Conservation (phyloP, 2,888 invertebrate genomes). For the Idaea straminata region DNA sequence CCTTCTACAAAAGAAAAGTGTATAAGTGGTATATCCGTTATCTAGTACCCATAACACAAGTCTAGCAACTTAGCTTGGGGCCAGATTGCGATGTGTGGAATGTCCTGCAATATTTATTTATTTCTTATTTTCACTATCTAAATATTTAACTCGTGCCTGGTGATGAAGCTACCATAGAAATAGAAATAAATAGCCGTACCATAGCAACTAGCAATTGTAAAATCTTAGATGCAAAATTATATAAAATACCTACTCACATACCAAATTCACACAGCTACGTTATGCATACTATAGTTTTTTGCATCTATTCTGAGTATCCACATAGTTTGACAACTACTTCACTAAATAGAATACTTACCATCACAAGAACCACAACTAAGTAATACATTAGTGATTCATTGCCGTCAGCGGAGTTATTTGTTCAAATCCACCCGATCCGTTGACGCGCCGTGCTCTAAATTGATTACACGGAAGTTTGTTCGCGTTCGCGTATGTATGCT, state of each 20-base stretch:
- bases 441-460: constrained; percentile 23
- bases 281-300: background rate
- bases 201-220: background rate
- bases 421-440: constrained; percentile 16
- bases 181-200: background rate
- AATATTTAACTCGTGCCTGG: background rate
- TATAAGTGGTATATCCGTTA: too few species aligned
- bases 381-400: constrained; percentile 28
- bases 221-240: background rate
- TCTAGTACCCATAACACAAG: too few species aligned
- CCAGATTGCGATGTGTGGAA: too few species aligned
- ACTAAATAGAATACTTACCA: background rate
- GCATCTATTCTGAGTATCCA: constrained; percentile 21
- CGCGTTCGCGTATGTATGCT: constrained; percentile 16
- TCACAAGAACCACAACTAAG: constrained; percentile 22
- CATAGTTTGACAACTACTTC: constrained; percentile 20
- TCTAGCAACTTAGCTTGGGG: too few species aligned
- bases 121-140: constrained; percentile 1
- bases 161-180: background rate
- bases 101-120: too few species aligned
- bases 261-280: background rate
- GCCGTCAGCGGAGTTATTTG: constrained; percentile 18
- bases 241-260: background rate
- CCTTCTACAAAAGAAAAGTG: too few species aligned
- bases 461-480: constrained; percentile 24